These are phyloP conservation scores for Athene cunicularia DNA, from an alignment of 2,113 vertebrate genomes.

Conservation along the genomic window DNA sequence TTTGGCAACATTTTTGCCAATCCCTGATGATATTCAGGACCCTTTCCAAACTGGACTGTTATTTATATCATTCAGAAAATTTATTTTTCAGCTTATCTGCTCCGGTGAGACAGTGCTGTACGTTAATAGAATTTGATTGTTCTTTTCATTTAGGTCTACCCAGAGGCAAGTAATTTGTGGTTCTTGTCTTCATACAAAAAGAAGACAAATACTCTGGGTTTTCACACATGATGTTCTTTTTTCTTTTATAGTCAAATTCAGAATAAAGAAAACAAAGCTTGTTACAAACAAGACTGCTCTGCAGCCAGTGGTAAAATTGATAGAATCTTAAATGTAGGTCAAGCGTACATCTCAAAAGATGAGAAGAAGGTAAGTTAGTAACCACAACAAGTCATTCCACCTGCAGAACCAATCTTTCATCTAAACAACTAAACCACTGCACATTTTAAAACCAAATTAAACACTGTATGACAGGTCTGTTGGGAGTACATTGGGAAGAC, in stretches of 20 bases:
- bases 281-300: not conserved
- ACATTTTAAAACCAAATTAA: slow-evolving; percentile 34
- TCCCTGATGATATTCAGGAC: not conserved
- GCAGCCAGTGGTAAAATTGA: not conserved
- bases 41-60: slow-evolving; percentile 9
- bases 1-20: not conserved
- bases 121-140: not conserved
- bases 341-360: not conserved
- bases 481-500: not conserved
- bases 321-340: not conserved
- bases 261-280: not conserved
- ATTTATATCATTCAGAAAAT: slow-evolving; percentile 16
- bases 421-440: not conserved
- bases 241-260: not conserved
- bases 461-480: not conserved
- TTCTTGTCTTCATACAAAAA: not conserved
- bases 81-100: not conserved
- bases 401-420: not conserved
- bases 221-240: not conserved
- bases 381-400: not conserved
- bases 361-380: not conserved
- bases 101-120: not conserved
- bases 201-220: not conserved
- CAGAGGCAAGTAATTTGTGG: not conserved
- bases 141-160: not conserved